Evolutionary conservation across 2,113 vertebrate species (phyloP).

Genomic region (Cheirogaleus medius): DNA sequence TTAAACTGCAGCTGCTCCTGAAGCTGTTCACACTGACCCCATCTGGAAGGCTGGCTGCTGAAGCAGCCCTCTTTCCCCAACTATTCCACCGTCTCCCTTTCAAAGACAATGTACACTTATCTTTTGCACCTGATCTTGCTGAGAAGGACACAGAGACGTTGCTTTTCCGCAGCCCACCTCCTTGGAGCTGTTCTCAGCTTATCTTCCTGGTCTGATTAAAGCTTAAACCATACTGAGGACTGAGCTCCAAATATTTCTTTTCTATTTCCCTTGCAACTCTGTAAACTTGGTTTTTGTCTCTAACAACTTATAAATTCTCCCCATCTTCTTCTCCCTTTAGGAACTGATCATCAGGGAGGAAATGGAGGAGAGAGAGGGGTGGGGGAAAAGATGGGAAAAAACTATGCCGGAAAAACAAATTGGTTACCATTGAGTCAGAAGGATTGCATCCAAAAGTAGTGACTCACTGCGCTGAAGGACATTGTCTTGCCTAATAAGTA

Average conservation of each 20-base stretch:
- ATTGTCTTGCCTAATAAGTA: neutral
- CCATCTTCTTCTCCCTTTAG: neutral
- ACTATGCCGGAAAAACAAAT: constrained; percentile 38
- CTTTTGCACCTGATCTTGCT: neutral
- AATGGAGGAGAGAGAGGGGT: neutral
- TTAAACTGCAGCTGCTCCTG: neutral
- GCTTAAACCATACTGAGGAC: neutral
- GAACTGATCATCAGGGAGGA: constrained; percentile 41
- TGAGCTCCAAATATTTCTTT: constrained; percentile 53
- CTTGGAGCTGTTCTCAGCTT: neutral
- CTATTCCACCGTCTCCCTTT: neutral
- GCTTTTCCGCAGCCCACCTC: neutral
- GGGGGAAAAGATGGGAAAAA: neutral
- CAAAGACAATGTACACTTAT: neutral
- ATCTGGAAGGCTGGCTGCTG: neutral
- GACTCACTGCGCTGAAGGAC: constrained; percentile 55
- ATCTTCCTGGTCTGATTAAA: neutral
- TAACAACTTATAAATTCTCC: constrained; percentile 39
- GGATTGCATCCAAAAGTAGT: constrained; percentile 27
- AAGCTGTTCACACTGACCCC: constrained; percentile 8
- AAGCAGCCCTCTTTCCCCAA: neutral
- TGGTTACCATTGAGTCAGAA: constrained; percentile 62
- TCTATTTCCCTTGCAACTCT: constrained; percentile 42
- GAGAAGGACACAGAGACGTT: neutral
- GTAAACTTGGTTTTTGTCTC: constrained; percentile 33